Evolutionary conservation across 2,888 invertebrate species (phyloP), one percentile per base, ranked within the genome.

Genomic region (Nezara viridula): DNA sequence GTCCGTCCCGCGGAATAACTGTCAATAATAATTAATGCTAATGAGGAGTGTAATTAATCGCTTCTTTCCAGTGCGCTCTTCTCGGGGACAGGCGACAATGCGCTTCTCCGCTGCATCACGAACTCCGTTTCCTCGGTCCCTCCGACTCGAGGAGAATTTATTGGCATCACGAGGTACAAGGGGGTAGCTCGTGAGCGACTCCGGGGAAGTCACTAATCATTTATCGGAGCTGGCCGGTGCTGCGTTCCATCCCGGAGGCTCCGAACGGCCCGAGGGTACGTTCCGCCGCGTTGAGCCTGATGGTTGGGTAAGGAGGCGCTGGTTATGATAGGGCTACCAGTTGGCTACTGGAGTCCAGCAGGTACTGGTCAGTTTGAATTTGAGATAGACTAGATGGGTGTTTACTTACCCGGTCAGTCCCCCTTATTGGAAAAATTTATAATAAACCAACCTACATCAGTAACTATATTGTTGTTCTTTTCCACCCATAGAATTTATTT

Each of bases 11-110:
- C 37, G 87, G 88, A 87, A 89, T 89, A 85, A 89, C 85, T 89
- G 88, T 88, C 89, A 89, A 89, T 89, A 87, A 77, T 89, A 89
- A 89, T 89, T 89, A 89, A 89, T 89, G 89, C 89, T 89, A 89
- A 89, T 89, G 88, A 89, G 88, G 60, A 81, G 73, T 60, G 86
- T 85, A 89, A 89, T 89, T 88, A 89, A 89, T 89, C 81, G 81
- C 81, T 81, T n/a, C 81, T 81, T 81, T n/a, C 37, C 32, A 37
- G 66, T 37, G 66, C 66, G 4, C 66, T 14, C 14, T n/a, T 7
- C 66, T 73, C 4, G 32, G 66, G 19, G 66, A 73, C 66, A 73
- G 66, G 66, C 66, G 66, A 73, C 66, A 37, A 73, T 73, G 66
- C 66, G 66, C 66, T 73, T 37, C 66, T 73, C 66, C 66, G 37